These are phyloP conservation scores for Drosophila prosaltans DNA, from an alignment of 1,140 invertebrate species.

Conservation along the genomic window DNA sequence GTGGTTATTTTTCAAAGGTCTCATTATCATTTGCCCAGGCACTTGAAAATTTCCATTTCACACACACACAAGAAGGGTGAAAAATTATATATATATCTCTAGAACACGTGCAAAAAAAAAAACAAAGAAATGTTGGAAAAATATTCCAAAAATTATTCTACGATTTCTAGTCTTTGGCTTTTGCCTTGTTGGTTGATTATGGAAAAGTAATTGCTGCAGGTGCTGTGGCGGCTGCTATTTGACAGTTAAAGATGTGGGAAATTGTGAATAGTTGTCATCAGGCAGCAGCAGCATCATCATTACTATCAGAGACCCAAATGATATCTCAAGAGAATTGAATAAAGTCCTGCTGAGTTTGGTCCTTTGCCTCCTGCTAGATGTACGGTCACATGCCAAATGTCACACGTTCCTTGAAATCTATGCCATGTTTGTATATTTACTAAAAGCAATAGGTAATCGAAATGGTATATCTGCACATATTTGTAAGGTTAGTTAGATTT, in stretches of 20 bases:
- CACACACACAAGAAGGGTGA: conserved; percentile 38
- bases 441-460: neutral
- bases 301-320: conserved; percentile 27
- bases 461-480: conserved; percentile 8
- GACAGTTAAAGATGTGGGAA: conserved; percentile 5
- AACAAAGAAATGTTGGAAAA: conserved; percentile 22
- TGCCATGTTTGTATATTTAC: conserved; percentile 47
- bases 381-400: conserved; percentile 61
- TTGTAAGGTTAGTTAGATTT: neutral
- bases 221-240: conserved; percentile 19
- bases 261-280: conserved; percentile 49
- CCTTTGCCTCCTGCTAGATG: conserved; percentile 2
- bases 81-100: neutral
- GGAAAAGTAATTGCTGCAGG: conserved; percentile 40
- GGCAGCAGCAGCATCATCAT: conserved; percentile 22
- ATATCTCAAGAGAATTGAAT: conserved; percentile 40
- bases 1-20: conserved; percentile 66
- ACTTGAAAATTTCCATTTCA: conserved; percentile 18
- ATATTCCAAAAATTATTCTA: conserved; percentile 55
- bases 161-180: conserved; percentile 40
- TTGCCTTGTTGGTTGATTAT: conserved; percentile 38
- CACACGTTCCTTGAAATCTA: conserved; percentile 72
- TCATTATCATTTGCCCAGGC: conserved; percentile 58
- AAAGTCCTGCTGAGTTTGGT: conserved; percentile 29
- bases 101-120: conserved; percentile 49